These are phyloP conservation scores for Caranx ignobilis DNA, from an alignment of 2,113 vertebrate species.

Conservation along the genomic window DNA sequence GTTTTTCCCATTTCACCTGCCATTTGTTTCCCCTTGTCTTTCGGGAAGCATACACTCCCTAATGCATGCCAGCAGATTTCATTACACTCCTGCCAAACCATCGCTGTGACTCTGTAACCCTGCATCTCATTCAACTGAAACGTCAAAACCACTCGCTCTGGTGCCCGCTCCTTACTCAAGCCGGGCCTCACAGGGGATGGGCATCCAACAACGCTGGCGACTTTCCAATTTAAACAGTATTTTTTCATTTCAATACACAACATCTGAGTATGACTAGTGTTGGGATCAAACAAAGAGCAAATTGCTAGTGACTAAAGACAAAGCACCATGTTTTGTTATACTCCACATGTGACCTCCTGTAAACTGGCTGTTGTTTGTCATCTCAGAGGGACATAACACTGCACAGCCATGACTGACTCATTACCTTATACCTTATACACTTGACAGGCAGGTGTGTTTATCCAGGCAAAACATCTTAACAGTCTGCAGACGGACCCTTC, in stretches of 20 bases:
- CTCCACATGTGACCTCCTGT: slow-evolving; percentile 40
- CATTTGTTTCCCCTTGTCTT: slow-evolving; percentile 23
- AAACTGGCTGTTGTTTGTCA: slow-evolving; percentile 52
- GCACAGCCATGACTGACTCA: slow-evolving; percentile 62
- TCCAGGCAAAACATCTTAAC: slow-evolving; percentile 63
- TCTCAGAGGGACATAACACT: slow-evolving; percentile 55
- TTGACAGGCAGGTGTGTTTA: slow-evolving; percentile 77
- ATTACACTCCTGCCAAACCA: slow-evolving; percentile 59
- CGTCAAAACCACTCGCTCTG: slow-evolving; percentile 49
- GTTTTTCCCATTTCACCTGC: slow-evolving; percentile 33
- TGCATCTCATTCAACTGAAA: slow-evolving; percentile 59
- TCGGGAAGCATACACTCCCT: slow-evolving; percentile 33
- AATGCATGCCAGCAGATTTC: slow-evolving; percentile 52
- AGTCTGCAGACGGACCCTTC: slow-evolving; percentile 62
- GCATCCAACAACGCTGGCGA: slow-evolving; percentile 25
- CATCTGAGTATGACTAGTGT: slow-evolving; percentile 1
- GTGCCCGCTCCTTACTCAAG: slow-evolving; percentile 41
- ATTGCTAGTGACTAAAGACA: slow-evolving; percentile 37
- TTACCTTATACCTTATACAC: slow-evolving; percentile 64
- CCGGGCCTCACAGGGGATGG: slow-evolving; percentile 21
- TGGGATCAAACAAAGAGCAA: slow-evolving; percentile 29
- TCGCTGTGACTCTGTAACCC: slow-evolving; percentile 54
- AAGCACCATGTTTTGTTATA: slow-evolving; percentile 44
- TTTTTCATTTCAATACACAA: slow-evolving; percentile 34
- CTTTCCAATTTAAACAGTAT: slow-evolving; percentile 39